phyloP scores from a whole-genome alignment of 2,113 vertebrate genomes.

The Pangasianodon gigas region DNA sequence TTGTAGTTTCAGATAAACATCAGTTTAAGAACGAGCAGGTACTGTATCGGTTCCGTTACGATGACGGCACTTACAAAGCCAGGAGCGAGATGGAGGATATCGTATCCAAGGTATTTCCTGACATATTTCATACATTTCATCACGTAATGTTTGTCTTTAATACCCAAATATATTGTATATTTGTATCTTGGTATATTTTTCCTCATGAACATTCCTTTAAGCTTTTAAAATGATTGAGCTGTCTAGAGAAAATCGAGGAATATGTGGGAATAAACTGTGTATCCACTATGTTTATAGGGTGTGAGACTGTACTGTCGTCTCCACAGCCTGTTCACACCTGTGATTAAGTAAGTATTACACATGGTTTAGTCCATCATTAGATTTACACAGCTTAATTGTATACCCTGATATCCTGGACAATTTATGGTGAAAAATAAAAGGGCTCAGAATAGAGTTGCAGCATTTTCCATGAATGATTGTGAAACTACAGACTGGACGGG shows the following conservation, averaged over 20 bases:
- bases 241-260: too few species aligned
- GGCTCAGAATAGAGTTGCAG: background rate
- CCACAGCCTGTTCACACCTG: slow-evolving; percentile 89
- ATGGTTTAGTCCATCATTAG: slow-evolving; percentile 31
- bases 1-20: slow-evolving; percentile 95
- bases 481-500: background rate
- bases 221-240: background rate
- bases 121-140: too few species aligned
- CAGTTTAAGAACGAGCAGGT: slow-evolving; percentile 99
- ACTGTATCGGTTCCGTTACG: slow-evolving; percentile 96
- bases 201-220: background rate
- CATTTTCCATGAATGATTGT: background rate
- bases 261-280: slow-evolving; percentile 10
- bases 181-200: background rate
- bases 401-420: background rate
- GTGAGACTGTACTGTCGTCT: slow-evolving; percentile 96
- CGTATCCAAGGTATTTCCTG: slow-evolving; percentile 87
- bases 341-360: slow-evolving; percentile 90
- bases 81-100: slow-evolving; percentile 98
- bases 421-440: background rate
- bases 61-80: slow-evolving; percentile 96
- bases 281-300: slow-evolving; percentile 74
- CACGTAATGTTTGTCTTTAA: background rate
- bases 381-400: background rate
- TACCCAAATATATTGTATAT: background rate